Percentiles rank a stretch among this genome's conserved stretches.
Evolutionary conservation across 2,797 vertebrate genomes (phyloP).

Genomic region (Lepidocolaptes lacrymiger): DNA sequence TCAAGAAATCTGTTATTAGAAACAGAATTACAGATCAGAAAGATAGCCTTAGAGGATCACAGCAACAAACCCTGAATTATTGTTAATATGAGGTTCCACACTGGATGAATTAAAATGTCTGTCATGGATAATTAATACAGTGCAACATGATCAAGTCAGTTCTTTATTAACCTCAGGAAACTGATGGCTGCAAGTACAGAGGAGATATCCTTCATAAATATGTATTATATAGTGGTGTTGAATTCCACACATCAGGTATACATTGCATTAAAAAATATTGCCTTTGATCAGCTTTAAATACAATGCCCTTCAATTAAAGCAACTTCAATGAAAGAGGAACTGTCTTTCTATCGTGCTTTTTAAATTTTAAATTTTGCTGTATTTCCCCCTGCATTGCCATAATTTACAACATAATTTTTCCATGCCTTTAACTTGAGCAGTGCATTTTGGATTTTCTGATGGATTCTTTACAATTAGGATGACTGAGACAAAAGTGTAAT

Average conservation of each 20-base stretch:
- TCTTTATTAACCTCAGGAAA: constrained; percentile 54
- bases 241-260: constrained; percentile 38
- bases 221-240: constrained; percentile 43
- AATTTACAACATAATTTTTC: background rate
- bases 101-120: constrained; percentile 27
- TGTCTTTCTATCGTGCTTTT: background rate
- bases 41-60: background rate
- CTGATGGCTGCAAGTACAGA: constrained; percentile 21
- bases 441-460: background rate
- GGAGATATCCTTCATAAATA: constrained; percentile 54
- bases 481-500: background rate
- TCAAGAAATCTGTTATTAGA: constrained; percentile 19
- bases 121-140: constrained; percentile 54
- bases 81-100: constrained; percentile 18
- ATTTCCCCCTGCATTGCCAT: background rate
- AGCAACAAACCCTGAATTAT: constrained; percentile 14
- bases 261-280: constrained; percentile 23
- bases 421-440: background rate
- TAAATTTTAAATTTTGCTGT: background rate
- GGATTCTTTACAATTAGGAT: background rate
- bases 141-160: constrained; percentile 48
- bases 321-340: background rate
- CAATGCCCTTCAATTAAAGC: background rate
- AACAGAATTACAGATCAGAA: constrained; percentile 41
- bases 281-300: constrained; percentile 34